Evolutionary conservation across 2,113 vertebrate species (phyloP).

Genomic region (Aptenodytes forsteri): DNA sequence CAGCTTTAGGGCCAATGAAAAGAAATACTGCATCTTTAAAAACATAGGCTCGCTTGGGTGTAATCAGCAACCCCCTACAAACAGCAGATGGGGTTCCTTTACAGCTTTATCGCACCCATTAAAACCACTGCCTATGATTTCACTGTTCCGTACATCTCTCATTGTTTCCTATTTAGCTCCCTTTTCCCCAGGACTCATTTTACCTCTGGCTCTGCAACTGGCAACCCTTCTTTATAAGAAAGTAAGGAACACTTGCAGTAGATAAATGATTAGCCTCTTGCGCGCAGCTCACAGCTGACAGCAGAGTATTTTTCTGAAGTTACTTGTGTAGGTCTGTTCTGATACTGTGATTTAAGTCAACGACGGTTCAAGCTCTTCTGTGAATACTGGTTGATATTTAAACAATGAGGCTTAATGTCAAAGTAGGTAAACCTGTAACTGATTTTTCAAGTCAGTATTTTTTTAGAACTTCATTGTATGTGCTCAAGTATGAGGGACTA

Average conservation of each 20-base stretch:
- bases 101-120: neutral
- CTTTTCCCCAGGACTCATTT: neutral
- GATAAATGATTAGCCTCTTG: neutral
- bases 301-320: neutral
- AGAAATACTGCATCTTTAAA: constrained; percentile 58
- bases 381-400: neutral
- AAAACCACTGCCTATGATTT: neutral
- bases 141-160: neutral
- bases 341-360: neutral
- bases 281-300: neutral
- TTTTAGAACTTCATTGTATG: neutral
- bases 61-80: neutral
- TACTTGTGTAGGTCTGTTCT: neutral
- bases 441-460: neutral
- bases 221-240: neutral
- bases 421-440: neutral
- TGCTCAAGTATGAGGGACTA: neutral
- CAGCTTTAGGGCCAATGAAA: constrained; percentile 45
- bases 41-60: neutral
- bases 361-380: neutral
- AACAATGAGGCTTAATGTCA: neutral
- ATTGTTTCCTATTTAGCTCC: neutral
- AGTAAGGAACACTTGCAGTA: neutral
- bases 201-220: neutral
- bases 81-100: neutral